phyloP scores from a whole-genome alignment of 37 sponge, comb jelly and placozoan species.

The Aplysina aerophoba region DNA sequence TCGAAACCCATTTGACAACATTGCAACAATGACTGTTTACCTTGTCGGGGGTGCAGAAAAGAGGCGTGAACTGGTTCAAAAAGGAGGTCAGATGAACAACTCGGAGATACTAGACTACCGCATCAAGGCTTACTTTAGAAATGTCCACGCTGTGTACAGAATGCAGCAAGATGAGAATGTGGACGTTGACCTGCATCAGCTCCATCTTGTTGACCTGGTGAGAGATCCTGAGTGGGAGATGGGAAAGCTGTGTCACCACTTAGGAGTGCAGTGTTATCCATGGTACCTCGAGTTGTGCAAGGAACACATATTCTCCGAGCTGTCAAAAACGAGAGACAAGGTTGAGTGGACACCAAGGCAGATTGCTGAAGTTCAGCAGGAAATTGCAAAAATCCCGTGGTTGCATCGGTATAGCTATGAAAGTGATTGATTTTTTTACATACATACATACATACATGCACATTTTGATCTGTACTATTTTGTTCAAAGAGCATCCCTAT shows the following conservation, averaged over 20 bases:
- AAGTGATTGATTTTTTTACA: neutral
- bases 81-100: constrained; percentile 19
- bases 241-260: neutral
- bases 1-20: constrained; percentile 34
- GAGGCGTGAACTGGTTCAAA: neutral
- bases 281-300: constrained; percentile 11
- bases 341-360: constrained; percentile 2
- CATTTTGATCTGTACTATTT: too few relatives aligned
- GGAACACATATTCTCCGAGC: constrained; percentile 1
- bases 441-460: neutral
- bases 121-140: constrained; percentile 26
- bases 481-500: too few relatives aligned
- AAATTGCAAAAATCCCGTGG: constrained; percentile 12
- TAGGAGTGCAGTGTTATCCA: neutral
- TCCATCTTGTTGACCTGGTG: constrained; percentile 15
- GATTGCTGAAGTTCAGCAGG: neutral
- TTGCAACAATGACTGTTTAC: constrained; percentile 22
- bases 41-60: neutral
- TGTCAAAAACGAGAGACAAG: constrained; percentile 8
- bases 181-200: neutral
- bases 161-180: constrained; percentile 5
- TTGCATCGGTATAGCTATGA: neutral
- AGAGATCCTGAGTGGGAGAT: neutral
- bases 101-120: constrained; percentile 19
- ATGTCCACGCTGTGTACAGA: neutral